A percentile compares a stretch with the other conserved stretches of the same genome.
These are phyloP conservation scores for Acanthopagrus latus DNA, from an alignment of 2,797 vertebrate genomes.

Conservation along the genomic window DNA sequence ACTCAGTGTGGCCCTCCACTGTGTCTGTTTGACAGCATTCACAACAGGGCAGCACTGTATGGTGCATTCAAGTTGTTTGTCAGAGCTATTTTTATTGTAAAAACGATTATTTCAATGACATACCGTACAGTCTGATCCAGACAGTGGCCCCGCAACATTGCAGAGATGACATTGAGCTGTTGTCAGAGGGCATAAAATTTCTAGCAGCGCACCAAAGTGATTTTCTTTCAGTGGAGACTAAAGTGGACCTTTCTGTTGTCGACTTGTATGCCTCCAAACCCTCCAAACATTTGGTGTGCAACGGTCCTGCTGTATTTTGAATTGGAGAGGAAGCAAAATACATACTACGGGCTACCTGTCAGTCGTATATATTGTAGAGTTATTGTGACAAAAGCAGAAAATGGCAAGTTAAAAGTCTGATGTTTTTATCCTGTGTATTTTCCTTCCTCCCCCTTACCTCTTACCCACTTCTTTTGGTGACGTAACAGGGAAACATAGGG, in stretches of 20 bases:
- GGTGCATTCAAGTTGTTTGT: conserved; percentile 8
- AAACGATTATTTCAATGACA: conserved; percentile 18
- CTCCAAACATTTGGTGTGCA: conserved; percentile 1
- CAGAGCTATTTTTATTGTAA: conserved; percentile 28
- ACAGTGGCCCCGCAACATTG: background rate
- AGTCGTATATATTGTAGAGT: background rate
- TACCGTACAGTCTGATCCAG: background rate
- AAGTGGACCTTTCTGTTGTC: conserved; percentile 7
- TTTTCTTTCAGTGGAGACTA: conserved; percentile 12
- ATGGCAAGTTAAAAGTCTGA: background rate
- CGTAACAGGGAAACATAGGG: conserved; percentile 86
- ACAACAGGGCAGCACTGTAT: conserved; percentile 9
- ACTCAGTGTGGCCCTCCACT: background rate
- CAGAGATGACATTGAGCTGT: conserved; percentile 15
- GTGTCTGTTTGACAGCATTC: conserved; percentile 6
- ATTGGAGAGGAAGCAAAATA: conserved; percentile 12
- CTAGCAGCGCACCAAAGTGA: background rate
- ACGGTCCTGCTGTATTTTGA: background rate
- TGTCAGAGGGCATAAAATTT: conserved; percentile 18
- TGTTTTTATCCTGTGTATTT: conserved; percentile 44
- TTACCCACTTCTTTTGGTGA: conserved; percentile 36
- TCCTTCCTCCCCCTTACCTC: background rate
- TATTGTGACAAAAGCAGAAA: conserved; percentile 5
- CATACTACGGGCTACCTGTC: background rate
- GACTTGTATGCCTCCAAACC: conserved; percentile 1